These are phyloP conservation scores for Papilio glaucus DNA, from an alignment of 1,140 invertebrate genomes.

Conservation along the genomic window DNA sequence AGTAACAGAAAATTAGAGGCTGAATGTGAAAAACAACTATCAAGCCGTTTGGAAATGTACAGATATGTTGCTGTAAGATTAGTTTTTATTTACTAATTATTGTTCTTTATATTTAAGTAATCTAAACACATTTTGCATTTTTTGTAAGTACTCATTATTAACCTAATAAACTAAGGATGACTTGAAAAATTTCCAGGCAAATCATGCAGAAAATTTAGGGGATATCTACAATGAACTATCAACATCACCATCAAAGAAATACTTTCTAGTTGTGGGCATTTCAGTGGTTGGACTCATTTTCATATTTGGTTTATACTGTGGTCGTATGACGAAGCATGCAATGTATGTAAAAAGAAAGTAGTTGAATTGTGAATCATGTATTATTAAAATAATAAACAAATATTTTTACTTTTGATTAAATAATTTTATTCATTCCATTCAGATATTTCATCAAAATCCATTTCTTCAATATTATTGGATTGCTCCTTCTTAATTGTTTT, in stretches of 20 bases:
- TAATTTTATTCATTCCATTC: conserved; percentile 55
- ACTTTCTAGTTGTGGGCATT: conserved; percentile 89
- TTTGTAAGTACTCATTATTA: background rate
- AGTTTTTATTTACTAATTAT: conserved; percentile 42
- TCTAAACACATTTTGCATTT: conserved; percentile 36
- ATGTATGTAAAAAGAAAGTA: conserved; percentile 89
- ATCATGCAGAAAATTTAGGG: conserved; percentile 85
- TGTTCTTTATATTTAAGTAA: conserved; percentile 28
- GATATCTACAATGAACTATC: conserved; percentile 88
- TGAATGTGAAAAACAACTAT: conserved; percentile 91
- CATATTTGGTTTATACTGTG: conserved; percentile 92
- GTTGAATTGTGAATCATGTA: conserved; percentile 48
- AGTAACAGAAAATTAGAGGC: conserved; percentile 86
- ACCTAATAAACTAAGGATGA: conserved; percentile 20
- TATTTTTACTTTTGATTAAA: conserved; percentile 47
- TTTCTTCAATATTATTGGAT: conserved; percentile 57
- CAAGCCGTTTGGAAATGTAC: conserved; percentile 94
- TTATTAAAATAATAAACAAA: conserved; percentile 51
- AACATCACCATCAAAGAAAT: conserved; percentile 90
- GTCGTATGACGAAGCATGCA: conserved; percentile 89
- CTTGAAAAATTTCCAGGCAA: conserved; percentile 69
- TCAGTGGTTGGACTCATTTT: conserved; percentile 90
- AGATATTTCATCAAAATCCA: conserved; percentile 71
- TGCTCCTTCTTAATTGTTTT: conserved; percentile 61
- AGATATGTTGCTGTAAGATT: conserved; percentile 90